These are phyloP conservation scores for Mizuhopecten yessoensis DNA, from an alignment of 1,140 invertebrate genomes.

Conservation along the genomic window DNA sequence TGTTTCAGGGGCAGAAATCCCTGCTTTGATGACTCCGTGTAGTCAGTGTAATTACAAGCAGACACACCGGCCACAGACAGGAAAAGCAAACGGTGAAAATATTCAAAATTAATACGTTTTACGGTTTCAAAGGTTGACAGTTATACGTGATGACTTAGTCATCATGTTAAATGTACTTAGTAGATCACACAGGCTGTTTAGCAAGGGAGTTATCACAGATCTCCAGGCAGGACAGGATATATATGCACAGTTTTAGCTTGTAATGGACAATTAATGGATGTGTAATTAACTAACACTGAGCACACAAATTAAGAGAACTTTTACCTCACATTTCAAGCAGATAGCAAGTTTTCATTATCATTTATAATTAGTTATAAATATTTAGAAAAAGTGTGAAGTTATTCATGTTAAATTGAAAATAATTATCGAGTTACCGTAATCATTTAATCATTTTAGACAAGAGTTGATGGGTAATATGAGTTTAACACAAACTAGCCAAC, in stretches of 20 bases:
- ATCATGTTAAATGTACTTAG: not conserved
- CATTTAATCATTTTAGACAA: too few species aligned
- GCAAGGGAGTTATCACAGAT: not conserved
- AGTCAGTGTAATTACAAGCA: constrained; percentile 7
- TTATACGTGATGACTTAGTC: constrained; percentile 27
- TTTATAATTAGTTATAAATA: too few species aligned
- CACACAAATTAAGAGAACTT: not conserved
- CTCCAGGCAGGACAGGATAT: not conserved
- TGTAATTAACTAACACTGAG: not conserved
- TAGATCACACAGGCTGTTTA: constrained; percentile 14
- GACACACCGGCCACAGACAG: constrained; percentile 22
- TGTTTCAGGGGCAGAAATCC: constrained; percentile 6
- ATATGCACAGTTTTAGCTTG: not conserved
- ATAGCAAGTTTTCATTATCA: not conserved
- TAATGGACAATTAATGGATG: constrained; percentile 7
- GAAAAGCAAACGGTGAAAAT: constrained; percentile 23
- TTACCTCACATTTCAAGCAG: not conserved
- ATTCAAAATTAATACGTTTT: constrained; percentile 36
- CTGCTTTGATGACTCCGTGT: not conserved
- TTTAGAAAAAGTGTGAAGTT: too few species aligned
- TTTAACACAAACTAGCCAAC: too few species aligned
- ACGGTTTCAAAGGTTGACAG: constrained; percentile 12
- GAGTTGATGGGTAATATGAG: too few species aligned
- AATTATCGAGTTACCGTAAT: too few species aligned
- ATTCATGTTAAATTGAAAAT: too few species aligned